Conservation (phyloP, 1,140 invertebrate genomes). For the Eubasilissa regina region DNA sequence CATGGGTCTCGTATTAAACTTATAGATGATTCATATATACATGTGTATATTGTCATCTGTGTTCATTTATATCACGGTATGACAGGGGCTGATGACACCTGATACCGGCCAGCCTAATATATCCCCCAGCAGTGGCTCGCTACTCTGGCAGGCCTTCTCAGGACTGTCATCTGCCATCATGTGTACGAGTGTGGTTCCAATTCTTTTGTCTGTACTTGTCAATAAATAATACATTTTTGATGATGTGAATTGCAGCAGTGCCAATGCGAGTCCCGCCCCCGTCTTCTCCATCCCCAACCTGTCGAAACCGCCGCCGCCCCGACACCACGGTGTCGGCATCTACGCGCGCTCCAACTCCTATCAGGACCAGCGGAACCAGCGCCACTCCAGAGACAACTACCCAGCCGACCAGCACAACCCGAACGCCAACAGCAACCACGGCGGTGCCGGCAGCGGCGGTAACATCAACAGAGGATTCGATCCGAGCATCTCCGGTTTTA, state of each 20-base stretch:
- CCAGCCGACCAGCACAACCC: not conserved
- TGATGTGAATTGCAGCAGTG: slow-evolving; percentile 1
- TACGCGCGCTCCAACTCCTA: slow-evolving; percentile 5
- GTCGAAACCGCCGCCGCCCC: not conserved
- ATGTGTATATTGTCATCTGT: too few relatives aligned
- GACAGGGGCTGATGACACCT: too few relatives aligned
- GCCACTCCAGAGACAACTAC: not conserved
- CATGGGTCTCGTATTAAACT: too few relatives aligned
- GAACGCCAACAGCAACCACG: too few relatives aligned
- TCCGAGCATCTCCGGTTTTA: not conserved
- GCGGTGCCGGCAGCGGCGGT: not conserved
- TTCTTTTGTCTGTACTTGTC: too few relatives aligned
- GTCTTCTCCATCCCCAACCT: slow-evolving; percentile 23
- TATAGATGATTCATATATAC: too few relatives aligned
- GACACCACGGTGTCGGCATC: not conserved
- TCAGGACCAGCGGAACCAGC: not conserved
- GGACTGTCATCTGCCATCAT: too few relatives aligned
- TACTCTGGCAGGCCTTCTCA: too few relatives aligned
- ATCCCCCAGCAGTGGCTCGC: too few relatives aligned
- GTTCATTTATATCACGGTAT: too few relatives aligned
- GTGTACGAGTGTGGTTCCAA: too few relatives aligned
- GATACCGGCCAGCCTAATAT: too few relatives aligned
- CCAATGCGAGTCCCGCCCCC: slow-evolving; percentile 22
- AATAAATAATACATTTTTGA: not conserved
- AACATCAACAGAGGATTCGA: not conserved